Evolutionary conservation across 2,888 invertebrate species (phyloP).

Genomic region (Lochmaea crataegi): DNA sequence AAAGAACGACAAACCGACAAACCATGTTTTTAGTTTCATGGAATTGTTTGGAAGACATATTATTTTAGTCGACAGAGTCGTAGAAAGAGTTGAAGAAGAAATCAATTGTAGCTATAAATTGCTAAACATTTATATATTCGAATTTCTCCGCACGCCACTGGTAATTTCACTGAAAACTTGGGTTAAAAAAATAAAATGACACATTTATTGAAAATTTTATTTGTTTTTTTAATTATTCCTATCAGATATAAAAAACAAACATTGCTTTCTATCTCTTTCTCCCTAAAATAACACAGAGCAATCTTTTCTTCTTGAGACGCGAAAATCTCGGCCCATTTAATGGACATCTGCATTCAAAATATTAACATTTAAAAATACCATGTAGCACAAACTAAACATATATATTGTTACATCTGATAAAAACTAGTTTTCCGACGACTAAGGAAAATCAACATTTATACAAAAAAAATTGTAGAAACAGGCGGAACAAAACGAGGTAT

Average conservation of each 20-base stretch:
- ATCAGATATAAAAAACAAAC: slow-evolving; percentile 74
- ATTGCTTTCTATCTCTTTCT: slow-evolving; percentile 66
- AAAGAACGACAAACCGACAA: too few species aligned
- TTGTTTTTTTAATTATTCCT: slow-evolving; percentile 68
- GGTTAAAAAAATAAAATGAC: slow-evolving; percentile 28
- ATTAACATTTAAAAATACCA: slow-evolving; percentile 27
- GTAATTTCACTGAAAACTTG: background rate
- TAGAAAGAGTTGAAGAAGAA: too few species aligned
- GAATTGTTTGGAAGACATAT: too few species aligned
- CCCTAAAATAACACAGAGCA: slow-evolving; percentile 69
- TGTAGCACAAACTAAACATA: slow-evolving; percentile 12
- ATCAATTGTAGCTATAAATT: too few species aligned
- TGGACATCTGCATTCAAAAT: slow-evolving; percentile 46
- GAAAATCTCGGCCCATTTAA: slow-evolving; percentile 61
- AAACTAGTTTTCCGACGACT: background rate
- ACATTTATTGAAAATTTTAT: slow-evolving; percentile 69
- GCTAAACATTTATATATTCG: too few species aligned
- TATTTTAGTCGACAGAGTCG: too few species aligned
- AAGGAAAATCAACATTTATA: background rate
- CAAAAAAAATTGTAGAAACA: background rate
- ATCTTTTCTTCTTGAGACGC: slow-evolving; percentile 61
- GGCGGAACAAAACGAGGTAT: background rate
- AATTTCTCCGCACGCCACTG: background rate
- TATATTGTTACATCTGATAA: background rate
- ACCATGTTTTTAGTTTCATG: too few species aligned